Conservation (phyloP, 2,888 invertebrate species). For the Cephalotes varians region DNA sequence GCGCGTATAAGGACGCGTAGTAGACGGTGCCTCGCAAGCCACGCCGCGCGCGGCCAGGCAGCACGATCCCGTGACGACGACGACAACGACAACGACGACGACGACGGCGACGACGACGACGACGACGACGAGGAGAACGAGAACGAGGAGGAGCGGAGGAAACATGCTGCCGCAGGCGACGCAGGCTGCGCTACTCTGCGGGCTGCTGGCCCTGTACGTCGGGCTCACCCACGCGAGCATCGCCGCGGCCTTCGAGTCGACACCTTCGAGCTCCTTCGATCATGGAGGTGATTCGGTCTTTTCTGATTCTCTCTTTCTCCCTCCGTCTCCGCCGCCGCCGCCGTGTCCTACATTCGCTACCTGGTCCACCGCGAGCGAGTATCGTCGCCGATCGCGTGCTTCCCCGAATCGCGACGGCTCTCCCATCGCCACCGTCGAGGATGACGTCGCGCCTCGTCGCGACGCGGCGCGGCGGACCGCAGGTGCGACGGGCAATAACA, state of each 20-base stretch:
- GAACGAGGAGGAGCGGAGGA: constrained; percentile 39
- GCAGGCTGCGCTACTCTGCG: constrained; percentile 80
- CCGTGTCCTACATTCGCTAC: constrained; percentile 70
- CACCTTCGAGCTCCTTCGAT: constrained; percentile 81
- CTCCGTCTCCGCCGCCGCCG: background rate
- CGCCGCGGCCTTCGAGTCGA: constrained; percentile 77
- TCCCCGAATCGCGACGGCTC: background rate
- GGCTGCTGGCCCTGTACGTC: constrained; percentile 74
- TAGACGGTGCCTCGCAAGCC: constrained; percentile 54
- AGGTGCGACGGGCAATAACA: constrained; percentile 41
- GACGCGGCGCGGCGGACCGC: constrained; percentile 12
- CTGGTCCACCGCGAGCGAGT: constrained; percentile 15
- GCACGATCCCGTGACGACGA: constrained; percentile 21
- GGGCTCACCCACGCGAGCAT: constrained; percentile 80
- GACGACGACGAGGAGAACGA: constrained; percentile 5
- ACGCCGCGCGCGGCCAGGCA: constrained; percentile 17
- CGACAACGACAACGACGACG: constrained; percentile 8
- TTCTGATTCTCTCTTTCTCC: constrained; percentile 64
- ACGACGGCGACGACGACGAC: background rate
- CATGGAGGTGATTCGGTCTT: constrained; percentile 82
- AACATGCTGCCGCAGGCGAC: constrained; percentile 78
- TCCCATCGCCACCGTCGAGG: background rate
- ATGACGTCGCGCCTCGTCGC: constrained; percentile 6
- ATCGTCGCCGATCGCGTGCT: background rate
- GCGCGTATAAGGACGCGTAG: constrained; percentile 23